These are phyloP conservation scores for Julus scanicus DNA, from an alignment of 2,888 invertebrate species.

Conservation along the genomic window DNA sequence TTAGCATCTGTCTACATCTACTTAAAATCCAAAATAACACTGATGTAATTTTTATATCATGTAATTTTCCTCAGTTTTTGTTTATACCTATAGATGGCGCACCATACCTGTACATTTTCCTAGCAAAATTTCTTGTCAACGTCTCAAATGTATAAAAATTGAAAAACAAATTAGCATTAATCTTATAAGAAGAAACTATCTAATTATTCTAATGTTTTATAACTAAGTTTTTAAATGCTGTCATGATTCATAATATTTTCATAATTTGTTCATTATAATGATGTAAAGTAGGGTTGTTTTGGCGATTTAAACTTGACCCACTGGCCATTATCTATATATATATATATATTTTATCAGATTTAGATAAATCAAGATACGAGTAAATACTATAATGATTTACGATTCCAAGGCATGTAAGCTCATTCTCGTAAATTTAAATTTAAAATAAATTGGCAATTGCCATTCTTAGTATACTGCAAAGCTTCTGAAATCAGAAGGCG, in stretches of 20 bases:
- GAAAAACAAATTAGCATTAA: no score
- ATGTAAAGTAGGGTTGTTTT: no score
- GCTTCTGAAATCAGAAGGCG: constrained; percentile 14
- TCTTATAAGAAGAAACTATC: no score
- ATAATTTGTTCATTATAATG: neutral
- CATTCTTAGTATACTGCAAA: neutral
- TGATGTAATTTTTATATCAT: no score
- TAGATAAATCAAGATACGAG: constrained; percentile 1
- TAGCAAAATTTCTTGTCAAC: no score
- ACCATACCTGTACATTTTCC: no score
- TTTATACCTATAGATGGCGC: no score
- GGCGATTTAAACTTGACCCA: neutral
- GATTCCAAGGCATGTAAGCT: neutral
- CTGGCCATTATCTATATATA: constrained; percentile 33
- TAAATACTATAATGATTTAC: neutral
- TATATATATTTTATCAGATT: neutral
- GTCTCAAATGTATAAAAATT: no score
- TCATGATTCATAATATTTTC: neutral
- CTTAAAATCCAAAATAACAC: no score
- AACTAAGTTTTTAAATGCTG: neutral
- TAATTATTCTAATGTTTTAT: no score
- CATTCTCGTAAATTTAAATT: neutral
- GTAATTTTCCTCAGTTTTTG: no score
- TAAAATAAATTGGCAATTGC: neutral
- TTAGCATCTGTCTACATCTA: no score